Base-by-base conservation (phyloP, 1,140 invertebrate genomes). In the Cotesia chilonis region DNA sequence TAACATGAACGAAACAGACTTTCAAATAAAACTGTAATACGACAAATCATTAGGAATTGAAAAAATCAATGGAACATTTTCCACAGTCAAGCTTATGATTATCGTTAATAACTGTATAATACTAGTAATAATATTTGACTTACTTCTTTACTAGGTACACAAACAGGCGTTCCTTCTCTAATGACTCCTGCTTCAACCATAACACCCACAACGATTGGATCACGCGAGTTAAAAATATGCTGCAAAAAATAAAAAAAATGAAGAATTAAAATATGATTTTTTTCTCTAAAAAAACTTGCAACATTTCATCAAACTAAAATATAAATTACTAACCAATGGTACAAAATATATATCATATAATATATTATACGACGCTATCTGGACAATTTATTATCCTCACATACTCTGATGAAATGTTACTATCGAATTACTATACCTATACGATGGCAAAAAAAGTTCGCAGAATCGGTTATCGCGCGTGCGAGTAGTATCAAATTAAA, bases 161-260 rank as follows among this genome's bases (percentile, higher is more conserved):
- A 99, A 59, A 99, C 90, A 0, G 98, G 98, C 14, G 98, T 99
- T 37, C 98, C 98, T 80, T 96, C 94, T 85, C 95, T 98, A 1
- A 99, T 88, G 68, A 98, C 93, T 14, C 98, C 98, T 55, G 94
- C 96, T 87, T 99, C 98, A 0, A 99, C 92, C 86, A 94, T 94
- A 1, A 99, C 96, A 51, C 98, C 98, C 77, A 95, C 90, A 6
- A 99, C 95, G 81, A 99, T 99, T 0, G 98, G 98, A 89, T 99
- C 97, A 68, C 98, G 89, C 3, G 96, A 95, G 87, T 99, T 99
- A 91, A 99, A 99, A 75, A 99, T 92, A 86, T 92, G 98, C 87
- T 99, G 93, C 10, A 6, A 47, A 47, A 47, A 6, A 47, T 9
- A 47, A 91, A 92, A 80, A 92, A 92, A 87, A 1, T 9, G 14